Base-by-base conservation (phyloP, 37 sponge, comb jelly and placozoan species). In the Diacarnus erythraeanus region DNA sequence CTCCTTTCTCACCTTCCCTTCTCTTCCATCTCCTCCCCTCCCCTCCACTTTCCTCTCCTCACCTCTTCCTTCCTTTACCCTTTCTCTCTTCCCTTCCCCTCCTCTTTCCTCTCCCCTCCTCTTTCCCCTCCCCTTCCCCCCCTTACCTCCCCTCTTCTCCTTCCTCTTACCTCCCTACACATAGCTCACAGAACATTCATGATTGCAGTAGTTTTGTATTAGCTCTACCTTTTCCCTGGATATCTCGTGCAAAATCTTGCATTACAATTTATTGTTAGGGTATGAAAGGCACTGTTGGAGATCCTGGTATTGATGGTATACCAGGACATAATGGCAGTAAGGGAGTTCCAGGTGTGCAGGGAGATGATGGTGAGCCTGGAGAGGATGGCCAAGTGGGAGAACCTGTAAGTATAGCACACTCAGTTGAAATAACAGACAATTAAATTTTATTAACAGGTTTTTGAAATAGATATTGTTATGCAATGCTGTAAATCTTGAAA, bases 1-100 rank as follows among this genome's bases (percentile, higher is more conserved):
- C n/a, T 54, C 56, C 56, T 20, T 17, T 54, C 56, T 54, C 56
- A 10, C 17, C 56, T 54, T 54, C 56, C 56, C 56, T 54, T 54
- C 17, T 17, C 17, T 54, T 17, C 56, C 17, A 10, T 17, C 56
- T 54, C 17, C 56, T 54, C 65, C 10, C n/a, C 29, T 27, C 65
- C 65, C 65, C 29, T 25, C n/a, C n/a, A n/a, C n/a, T n/a, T n/a
- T 20, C 65, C 65, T 20, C 65, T 64, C n/a, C 65, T 27, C n/a
- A 22, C 65, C n/a, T 17, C 56, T 17, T 20, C 17, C 56, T 54
- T 17, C 17, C 17, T 17, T 17, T 54, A 20, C 56, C 10, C 56
- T 54, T 17, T 17, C 17, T 54, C 56, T 17, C 10, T 17, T 54
- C 56, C 17, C 56, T 54, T 10, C 29, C n/a, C 65, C 65, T 27